Conservation (phyloP, 2,797 vertebrate species). For the Pangasius mekongensis region DNA sequence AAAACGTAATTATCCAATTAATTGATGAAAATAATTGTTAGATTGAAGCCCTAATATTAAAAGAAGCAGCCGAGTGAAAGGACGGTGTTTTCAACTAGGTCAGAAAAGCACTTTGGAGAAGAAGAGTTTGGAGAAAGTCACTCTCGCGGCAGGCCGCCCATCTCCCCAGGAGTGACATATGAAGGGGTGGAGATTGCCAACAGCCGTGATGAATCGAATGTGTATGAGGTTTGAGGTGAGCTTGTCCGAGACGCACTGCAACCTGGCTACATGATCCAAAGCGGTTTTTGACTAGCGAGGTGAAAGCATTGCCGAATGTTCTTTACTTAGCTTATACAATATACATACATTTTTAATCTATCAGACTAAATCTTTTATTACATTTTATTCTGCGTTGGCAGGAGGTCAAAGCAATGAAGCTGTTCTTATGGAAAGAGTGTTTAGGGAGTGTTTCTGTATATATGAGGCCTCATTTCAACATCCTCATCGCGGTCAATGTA, state of each 20-base stretch:
- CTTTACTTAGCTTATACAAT: neutral
- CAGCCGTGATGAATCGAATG: neutral
- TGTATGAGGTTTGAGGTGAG: neutral
- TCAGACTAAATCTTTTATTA: no score
- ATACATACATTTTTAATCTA: neutral
- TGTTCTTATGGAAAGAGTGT: neutral
- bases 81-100: neutral
- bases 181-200: neutral
- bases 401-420: neutral
- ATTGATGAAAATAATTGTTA: neutral
- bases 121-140: neutral
- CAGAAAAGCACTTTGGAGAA: constrained; percentile 3
- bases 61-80: neutral
- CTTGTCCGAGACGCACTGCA: neutral
- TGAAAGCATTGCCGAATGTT: neutral
- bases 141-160: neutral
- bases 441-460: neutral
- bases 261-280: neutral
- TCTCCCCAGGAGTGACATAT: neutral
- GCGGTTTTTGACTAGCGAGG: neutral
- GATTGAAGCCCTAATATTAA: neutral
- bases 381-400: neutral
- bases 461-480: neutral
- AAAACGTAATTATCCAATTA: no score
- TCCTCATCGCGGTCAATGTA: neutral